Percentiles rank a stretch among this genome's conserved stretches.
phyloP scores from a whole-genome alignment of 2,888 invertebrate species.

The Arenicola marina region DNA sequence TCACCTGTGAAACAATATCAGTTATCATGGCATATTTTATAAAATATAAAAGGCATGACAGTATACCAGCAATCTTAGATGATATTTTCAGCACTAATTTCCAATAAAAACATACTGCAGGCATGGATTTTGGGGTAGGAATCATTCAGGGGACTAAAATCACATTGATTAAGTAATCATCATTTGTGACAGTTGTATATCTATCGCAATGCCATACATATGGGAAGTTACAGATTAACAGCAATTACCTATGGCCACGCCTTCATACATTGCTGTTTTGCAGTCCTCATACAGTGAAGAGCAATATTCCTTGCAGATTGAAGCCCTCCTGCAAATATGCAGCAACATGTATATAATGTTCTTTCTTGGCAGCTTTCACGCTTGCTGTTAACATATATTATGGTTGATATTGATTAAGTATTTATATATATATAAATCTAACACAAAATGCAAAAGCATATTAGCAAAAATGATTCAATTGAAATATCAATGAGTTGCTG shows the following conservation, averaged over 20 bases:
- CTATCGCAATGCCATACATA: background rate
- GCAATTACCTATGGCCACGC: constrained; percentile 46
- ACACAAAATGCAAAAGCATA: too few species aligned
- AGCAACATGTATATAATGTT: too few species aligned
- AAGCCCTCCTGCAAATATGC: constrained; percentile 47
- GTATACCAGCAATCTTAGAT: background rate
- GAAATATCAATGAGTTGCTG: too few species aligned
- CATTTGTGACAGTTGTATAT: too few species aligned
- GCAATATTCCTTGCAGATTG: constrained; percentile 58
- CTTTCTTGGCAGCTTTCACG: too few species aligned
- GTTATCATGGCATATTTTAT: too few species aligned
- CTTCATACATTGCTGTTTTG: constrained; percentile 49
- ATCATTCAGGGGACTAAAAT: background rate
- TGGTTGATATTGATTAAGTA: too few species aligned
- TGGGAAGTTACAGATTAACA: background rate
- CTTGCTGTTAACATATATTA: too few species aligned
- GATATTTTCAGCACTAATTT: background rate
- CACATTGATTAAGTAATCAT: background rate
- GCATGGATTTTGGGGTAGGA: too few species aligned
- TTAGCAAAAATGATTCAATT: too few species aligned
- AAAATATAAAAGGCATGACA: background rate
- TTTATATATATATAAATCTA: too few species aligned
- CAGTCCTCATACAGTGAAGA: constrained; percentile 51
- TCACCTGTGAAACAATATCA: constrained; percentile 15
- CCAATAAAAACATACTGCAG: background rate